phyloP scores from a whole-genome alignment of 2,113 vertebrate genomes.

The Daubentonia madagascariensis region DNA sequence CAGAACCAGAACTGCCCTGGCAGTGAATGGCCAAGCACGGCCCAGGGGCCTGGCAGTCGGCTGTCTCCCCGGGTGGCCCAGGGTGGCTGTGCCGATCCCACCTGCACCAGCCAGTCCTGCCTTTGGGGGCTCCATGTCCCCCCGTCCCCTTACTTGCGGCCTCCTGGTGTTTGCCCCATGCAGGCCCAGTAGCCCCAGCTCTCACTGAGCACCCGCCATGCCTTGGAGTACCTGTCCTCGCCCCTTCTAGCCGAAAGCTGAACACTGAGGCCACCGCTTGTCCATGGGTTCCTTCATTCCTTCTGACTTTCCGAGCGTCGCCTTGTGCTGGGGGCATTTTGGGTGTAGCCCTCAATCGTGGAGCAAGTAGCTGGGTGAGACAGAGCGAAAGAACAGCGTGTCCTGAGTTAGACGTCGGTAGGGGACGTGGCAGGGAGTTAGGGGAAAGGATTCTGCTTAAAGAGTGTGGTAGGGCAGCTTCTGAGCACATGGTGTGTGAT shows the following conservation, averaged over 20 bases:
- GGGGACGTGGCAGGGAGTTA: rapidly evolving
- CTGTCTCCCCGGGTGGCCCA: not conserved
- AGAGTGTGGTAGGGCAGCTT: rapidly evolving
- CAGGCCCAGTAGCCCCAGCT: not conserved
- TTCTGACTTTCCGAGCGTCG: not conserved
- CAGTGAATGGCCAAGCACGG: not conserved
- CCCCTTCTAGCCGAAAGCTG: not conserved
- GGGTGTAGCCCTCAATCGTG: not conserved
- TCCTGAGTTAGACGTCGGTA: rapidly evolving
- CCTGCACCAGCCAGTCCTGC: rapidly evolving
- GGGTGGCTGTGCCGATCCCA: not conserved
- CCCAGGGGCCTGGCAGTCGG: too few relatives aligned
- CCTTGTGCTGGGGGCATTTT: not conserved
- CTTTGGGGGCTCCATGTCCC: too few relatives aligned
- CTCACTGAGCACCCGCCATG: not conserved
- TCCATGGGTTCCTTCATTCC: too few relatives aligned
- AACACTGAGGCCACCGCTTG: not conserved
- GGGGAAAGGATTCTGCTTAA: rapidly evolving
- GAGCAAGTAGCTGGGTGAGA: not conserved
- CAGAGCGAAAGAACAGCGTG: rapidly evolving
- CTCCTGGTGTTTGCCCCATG: not conserved
- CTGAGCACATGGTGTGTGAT: rapidly evolving
- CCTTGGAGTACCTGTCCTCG: not conserved
- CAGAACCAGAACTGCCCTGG: not conserved
- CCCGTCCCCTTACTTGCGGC: not conserved